A percentile compares a stretch with the other conserved stretches of the same genome.
Evolutionary conservation across 2,797 vertebrate species (phyloP).

Genomic region (Malurus leucopterus): DNA sequence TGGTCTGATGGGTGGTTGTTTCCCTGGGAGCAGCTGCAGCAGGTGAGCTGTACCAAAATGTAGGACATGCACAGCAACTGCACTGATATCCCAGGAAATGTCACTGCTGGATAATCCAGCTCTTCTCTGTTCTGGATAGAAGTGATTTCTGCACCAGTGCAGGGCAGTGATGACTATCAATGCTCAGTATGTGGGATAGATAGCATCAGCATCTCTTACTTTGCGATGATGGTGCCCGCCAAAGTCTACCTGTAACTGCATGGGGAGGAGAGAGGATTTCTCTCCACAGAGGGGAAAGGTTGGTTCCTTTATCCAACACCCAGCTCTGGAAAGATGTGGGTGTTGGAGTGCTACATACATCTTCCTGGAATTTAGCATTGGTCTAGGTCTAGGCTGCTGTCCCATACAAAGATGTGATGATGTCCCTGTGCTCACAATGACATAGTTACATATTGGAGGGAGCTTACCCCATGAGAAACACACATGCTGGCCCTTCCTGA

Average conservation of each 20-base stretch:
- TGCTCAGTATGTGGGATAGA: fast-evolving
- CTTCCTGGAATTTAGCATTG: not conserved
- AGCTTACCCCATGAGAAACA: not conserved
- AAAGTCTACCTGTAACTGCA: not conserved
- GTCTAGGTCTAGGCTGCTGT: not conserved
- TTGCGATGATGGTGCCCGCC: not conserved
- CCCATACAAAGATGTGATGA: too few relatives aligned
- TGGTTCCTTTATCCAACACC: not conserved
- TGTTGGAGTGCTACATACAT: fast-evolving
- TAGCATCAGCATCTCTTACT: not conserved
- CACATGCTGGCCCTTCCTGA: not conserved
- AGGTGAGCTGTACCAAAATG: fast-evolving
- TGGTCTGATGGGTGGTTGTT: not conserved
- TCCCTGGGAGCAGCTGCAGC: not conserved
- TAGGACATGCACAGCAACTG: fast-evolving
- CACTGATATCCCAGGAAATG: not conserved
- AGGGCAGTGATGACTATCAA: fast-evolving
- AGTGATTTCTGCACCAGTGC: not conserved
- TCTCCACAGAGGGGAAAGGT: not conserved
- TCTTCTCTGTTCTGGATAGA: not conserved
- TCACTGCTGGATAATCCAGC: not conserved
- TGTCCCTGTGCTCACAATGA: not conserved
- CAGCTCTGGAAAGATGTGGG: not conserved
- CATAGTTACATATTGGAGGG: not conserved
- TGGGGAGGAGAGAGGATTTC: not conserved